phyloP scores from a whole-genome alignment of 2,113 vertebrate species.

The Leptobrachium ailaonicum region DNA sequence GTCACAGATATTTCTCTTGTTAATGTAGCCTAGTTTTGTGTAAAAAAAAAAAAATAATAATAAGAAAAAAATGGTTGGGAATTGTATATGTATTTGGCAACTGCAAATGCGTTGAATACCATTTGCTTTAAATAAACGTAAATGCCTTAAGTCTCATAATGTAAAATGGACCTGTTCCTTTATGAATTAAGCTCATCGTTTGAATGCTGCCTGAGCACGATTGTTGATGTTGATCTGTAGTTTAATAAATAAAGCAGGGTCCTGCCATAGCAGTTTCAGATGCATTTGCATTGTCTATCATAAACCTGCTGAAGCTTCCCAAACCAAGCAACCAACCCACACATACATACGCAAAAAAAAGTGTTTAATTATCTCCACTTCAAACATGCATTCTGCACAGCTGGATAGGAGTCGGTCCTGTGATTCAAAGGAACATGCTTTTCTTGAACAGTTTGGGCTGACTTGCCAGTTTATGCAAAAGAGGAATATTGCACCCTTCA shows the following conservation, averaged over 20 bases:
- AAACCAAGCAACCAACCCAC: background rate
- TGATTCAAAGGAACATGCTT: slow-evolving; percentile 42
- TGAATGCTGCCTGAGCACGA: background rate
- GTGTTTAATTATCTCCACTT: slow-evolving; percentile 45
- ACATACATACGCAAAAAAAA: slow-evolving; percentile 31
- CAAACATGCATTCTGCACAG: slow-evolving; percentile 46
- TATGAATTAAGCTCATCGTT: background rate
- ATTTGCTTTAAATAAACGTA: too few relatives aligned
- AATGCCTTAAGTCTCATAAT: background rate
- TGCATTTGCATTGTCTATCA: slow-evolving; percentile 20
- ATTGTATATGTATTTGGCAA: too few relatives aligned
- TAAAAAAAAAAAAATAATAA: too few relatives aligned
- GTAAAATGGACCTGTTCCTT: background rate
- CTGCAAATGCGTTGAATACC: too few relatives aligned
- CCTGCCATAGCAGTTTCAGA: slow-evolving; percentile 26
- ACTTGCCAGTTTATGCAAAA: slow-evolving; percentile 26
- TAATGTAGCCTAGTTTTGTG: too few relatives aligned
- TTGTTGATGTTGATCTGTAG: slow-evolving; percentile 4
- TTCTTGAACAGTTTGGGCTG: slow-evolving; percentile 41
- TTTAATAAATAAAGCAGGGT: slow-evolving; percentile 27
- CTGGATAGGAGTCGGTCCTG: slow-evolving; percentile 40
- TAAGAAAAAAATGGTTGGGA: too few relatives aligned
- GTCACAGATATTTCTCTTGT: too few relatives aligned
- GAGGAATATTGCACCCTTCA: slow-evolving; percentile 20
- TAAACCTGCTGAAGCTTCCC: slow-evolving; percentile 31